Percentiles rank a stretch among this genome's conserved stretches.
Conservation (phyloP, 2,113 vertebrate species). For the Corythoichthys intestinalis region DNA sequence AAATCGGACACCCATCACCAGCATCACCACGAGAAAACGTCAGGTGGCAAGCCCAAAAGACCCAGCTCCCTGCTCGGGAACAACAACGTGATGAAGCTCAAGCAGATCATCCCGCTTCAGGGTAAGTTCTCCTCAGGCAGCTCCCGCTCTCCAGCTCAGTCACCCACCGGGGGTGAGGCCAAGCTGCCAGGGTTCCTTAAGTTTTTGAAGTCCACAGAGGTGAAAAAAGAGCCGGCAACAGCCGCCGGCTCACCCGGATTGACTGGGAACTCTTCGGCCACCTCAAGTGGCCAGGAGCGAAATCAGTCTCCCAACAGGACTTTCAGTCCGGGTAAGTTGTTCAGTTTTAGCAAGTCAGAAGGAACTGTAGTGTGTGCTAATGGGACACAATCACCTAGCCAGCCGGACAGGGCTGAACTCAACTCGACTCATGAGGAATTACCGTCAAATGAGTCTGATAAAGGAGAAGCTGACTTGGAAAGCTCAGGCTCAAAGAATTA, state of each 20-base stretch:
- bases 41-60: slow-evolving; percentile 79
- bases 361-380: slow-evolving; percentile 71
- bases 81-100: slow-evolving; percentile 90
- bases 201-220: slow-evolving; percentile 84
- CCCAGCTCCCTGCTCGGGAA: slow-evolving; percentile 86
- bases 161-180: slow-evolving; percentile 80
- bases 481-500: slow-evolving; percentile 49
- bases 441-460: slow-evolving; percentile 55
- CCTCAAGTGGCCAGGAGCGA: slow-evolving; percentile 70
- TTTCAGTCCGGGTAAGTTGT: slow-evolving; percentile 85
- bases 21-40: slow-evolving; percentile 71
- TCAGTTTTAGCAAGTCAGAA: slow-evolving; percentile 81
- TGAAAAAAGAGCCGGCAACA: slow-evolving; percentile 68
- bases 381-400: slow-evolving; percentile 60
- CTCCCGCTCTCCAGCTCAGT: slow-evolving; percentile 77
- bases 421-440: slow-evolving; percentile 59
- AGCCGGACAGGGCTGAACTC: slow-evolving; percentile 56
- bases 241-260: slow-evolving; percentile 48
- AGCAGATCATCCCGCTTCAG: slow-evolving; percentile 91
- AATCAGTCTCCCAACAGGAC: slow-evolving; percentile 86
- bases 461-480: slow-evolving; percentile 52
- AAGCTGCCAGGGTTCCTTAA: slow-evolving; percentile 88
- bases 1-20: slow-evolving; percentile 64
- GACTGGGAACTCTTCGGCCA: slow-evolving; percentile 3
- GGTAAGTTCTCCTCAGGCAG: slow-evolving; percentile 79